phyloP scores from a whole-genome alignment of 2,888 invertebrate species.

The Nemoura dubitans region DNA sequence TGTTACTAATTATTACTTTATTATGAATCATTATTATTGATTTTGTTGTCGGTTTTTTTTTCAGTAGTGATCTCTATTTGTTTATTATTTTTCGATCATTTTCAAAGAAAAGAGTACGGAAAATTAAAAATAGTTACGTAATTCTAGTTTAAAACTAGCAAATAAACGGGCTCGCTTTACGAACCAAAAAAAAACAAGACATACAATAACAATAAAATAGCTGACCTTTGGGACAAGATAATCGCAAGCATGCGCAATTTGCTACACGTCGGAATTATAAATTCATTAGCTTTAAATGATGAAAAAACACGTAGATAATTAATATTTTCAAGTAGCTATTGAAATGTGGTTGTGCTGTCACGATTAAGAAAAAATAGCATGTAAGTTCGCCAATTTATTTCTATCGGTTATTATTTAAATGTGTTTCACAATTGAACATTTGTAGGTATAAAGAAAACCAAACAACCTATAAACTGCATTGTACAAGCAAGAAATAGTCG shows the following conservation, averaged over 20 bases:
- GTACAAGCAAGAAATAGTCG: neutral
- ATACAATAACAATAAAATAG: constrained; percentile 7
- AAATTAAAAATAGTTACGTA: neutral
- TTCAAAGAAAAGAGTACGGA: neutral
- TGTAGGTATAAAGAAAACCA: neutral
- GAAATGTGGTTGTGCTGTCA: neutral
- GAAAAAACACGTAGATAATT: neutral
- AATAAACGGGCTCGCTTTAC: neutral
- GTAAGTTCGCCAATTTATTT: constrained; percentile 12
- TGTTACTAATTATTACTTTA: neutral
- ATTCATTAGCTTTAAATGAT: neutral
- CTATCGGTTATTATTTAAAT: neutral
- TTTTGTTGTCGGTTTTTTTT: neutral
- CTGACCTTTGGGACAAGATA: neutral
- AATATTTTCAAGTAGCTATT: constrained; percentile 12
- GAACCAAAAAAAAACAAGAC: neutral
- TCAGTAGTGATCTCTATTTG: constrained; percentile 4
- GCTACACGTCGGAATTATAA: neutral
- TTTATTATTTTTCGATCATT: neutral
- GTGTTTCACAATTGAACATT: neutral
- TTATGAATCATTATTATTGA: neutral
- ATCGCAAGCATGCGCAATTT: too few species aligned
- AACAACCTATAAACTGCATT: neutral
- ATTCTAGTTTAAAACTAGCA: neutral
- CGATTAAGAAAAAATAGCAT: neutral